These are phyloP conservation scores for Bolinopsis microptera DNA, from an alignment of 37 sponge, comb jelly and placozoan species.

Conservation along the genomic window DNA sequence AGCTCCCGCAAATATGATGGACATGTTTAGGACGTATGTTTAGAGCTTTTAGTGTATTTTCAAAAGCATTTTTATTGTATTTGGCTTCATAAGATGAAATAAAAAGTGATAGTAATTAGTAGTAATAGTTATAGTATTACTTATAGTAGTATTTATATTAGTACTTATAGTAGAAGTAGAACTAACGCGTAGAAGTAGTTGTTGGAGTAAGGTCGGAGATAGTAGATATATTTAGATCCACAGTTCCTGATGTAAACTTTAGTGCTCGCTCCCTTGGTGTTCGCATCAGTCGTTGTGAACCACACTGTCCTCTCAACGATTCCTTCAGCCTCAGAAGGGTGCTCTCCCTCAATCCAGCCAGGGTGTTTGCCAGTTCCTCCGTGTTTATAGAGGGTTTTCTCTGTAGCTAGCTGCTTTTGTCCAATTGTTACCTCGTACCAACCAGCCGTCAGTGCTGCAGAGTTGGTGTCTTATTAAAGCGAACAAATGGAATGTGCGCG, in stretches of 20 bases:
- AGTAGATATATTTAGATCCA: slow-evolving; percentile 27
- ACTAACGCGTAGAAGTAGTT: background rate
- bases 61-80: too few species aligned
- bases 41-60: too few species aligned
- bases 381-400: background rate
- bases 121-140: too few species aligned
- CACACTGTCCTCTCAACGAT: slow-evolving; percentile 44
- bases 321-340: slow-evolving; percentile 38
- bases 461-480: background rate
- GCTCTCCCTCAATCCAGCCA: slow-evolving; percentile 26
- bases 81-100: too few species aligned
- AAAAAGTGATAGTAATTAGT: too few species aligned
- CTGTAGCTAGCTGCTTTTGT: background rate
- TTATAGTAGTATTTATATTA: too few species aligned
- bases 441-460: background rate
- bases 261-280: background rate
- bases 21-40: too few species aligned
- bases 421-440: slow-evolving; percentile 55
- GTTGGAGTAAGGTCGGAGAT: background rate
- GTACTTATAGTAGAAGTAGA: too few species aligned
- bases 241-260: slow-evolving; percentile 52
- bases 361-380: slow-evolving; percentile 16
- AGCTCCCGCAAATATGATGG: too few species aligned
- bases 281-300: slow-evolving; percentile 13
- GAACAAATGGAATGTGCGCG: too few species aligned